Evolutionary conservation across 1,140 invertebrate genomes (phyloP), one percentile per base, ranked within the genome.

Genomic region (Macrobrachium nipponense): DNA sequence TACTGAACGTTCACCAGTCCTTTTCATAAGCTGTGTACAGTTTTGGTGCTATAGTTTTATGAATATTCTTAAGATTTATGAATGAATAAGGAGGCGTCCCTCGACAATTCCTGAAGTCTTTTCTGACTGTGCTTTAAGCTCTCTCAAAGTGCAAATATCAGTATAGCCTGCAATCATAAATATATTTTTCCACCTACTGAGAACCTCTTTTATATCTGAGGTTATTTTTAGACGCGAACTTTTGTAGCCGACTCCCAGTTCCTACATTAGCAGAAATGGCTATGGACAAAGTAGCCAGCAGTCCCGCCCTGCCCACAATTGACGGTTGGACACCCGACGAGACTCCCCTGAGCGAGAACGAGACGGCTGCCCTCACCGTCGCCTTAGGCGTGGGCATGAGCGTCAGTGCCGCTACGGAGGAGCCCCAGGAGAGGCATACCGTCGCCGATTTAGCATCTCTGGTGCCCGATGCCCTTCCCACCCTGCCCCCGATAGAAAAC

Each of bases 281-380:
- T 23, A 62, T 64, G 43, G 84, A 86, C 18, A 86, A 86, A 43
- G 84, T 86, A 8, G 84, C 79, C 10, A 86, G 79, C 76, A 79
- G 78, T 23, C 84, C 84, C 5, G 68, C 84, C 0, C 68, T 81
- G 43, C 18, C 72, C 66, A 70, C 51, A 61, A n/a, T 70, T 7
- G 78, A 86, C 27, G 78, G 79, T 17, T 80, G 84, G 84, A 51
- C 84, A 0, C 60, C 17, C 1, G 70, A 73, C 5, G 78, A 86
- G 0, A n/a, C n/a, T 18, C 3, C 68, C 23, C 72, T 64, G 18
- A 81, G 78, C 44, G 79, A 76, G 51, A 80, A 81, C 64, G 70
- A 86, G 23, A 66, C 75, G 43, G 84, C 68, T 23, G 68, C 84
- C 58, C 72, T 83, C 7, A 51, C 36, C 76, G 23, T 72, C 14